Evolutionary conservation across 2,888 invertebrate species (phyloP).

Genomic region (Lepidocyrtinus sp.): DNA sequence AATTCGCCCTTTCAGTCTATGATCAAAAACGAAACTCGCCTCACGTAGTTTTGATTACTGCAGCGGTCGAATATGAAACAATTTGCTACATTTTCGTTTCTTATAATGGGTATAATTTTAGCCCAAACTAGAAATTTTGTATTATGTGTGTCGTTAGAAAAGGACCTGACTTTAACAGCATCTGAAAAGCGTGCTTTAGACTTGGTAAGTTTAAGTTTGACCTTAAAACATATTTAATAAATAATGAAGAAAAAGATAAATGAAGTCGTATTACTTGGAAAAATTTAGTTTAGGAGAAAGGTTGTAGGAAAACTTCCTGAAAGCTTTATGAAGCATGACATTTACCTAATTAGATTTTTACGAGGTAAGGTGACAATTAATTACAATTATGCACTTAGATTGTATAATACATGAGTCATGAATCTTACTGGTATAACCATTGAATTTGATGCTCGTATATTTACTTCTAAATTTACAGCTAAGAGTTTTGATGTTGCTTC

Average conservation of each 20-base stretch:
- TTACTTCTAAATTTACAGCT: conserved; percentile 24
- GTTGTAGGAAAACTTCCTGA: conserved; percentile 32
- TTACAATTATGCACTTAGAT: too few species aligned
- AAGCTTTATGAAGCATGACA: conserved; percentile 39
- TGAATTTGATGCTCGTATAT: not conserved
- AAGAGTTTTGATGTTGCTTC: conserved; percentile 32
- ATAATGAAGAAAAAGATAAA: too few species aligned
- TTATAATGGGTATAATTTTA: too few species aligned
- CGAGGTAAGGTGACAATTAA: conserved; percentile 21
- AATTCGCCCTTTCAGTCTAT: too few species aligned
- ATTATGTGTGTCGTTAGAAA: conserved; percentile 30
- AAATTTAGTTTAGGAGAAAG: not conserved
- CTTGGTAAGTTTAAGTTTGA: conserved; percentile 9
- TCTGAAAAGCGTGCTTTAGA: conserved; percentile 37
- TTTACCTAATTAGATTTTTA: conserved; percentile 35
- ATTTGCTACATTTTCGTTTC: too few species aligned
- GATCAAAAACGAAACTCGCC: too few species aligned
- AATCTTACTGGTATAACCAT: not conserved
- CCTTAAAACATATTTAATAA: not conserved
- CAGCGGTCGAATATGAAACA: too few species aligned
- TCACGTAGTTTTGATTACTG: not conserved
- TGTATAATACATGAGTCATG: too few species aligned
- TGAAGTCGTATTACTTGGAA: not conserved
- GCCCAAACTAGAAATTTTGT: too few species aligned
- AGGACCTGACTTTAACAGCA: conserved; percentile 35